These are phyloP conservation scores for Diarsia brunnea DNA, from an alignment of 2,888 invertebrate genomes.

Conservation along the genomic window DNA sequence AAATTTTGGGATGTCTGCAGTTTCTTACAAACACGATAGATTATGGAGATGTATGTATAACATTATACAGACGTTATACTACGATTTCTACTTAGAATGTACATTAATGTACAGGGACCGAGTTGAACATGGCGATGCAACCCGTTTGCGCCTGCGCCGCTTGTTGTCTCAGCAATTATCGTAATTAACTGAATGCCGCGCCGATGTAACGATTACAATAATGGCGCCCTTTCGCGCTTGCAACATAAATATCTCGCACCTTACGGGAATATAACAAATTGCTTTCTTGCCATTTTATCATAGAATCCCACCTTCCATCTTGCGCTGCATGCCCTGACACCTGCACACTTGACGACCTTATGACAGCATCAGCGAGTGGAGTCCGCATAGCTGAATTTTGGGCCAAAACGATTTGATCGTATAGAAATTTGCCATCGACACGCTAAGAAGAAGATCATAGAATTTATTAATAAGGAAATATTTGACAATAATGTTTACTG, in stretches of 20 bases:
- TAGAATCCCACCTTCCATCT: no score
- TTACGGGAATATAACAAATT: not conserved
- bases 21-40: not conserved
- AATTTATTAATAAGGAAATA: not conserved
- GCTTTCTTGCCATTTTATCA: not conserved
- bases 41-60: not conserved
- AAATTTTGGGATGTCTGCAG: not conserved
- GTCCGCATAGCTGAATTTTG: no score
- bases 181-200: slow-evolving; percentile 19
- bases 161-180: not conserved
- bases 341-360: no score
- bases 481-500: no score
- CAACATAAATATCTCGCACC: slow-evolving; percentile 13
- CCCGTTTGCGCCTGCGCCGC: not conserved
- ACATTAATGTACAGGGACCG: no score
- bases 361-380: no score
- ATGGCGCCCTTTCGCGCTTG: not conserved
- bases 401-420: no score
- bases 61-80: no score
- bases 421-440: no score
- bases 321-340: no score
- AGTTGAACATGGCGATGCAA: not conserved
- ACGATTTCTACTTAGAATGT: no score
- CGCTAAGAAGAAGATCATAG: no score
- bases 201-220: slow-evolving; percentile 22